These are phyloP conservation scores for Drosophila neocordata DNA, from an alignment of 1,140 invertebrate species.

Conservation along the genomic window DNA sequence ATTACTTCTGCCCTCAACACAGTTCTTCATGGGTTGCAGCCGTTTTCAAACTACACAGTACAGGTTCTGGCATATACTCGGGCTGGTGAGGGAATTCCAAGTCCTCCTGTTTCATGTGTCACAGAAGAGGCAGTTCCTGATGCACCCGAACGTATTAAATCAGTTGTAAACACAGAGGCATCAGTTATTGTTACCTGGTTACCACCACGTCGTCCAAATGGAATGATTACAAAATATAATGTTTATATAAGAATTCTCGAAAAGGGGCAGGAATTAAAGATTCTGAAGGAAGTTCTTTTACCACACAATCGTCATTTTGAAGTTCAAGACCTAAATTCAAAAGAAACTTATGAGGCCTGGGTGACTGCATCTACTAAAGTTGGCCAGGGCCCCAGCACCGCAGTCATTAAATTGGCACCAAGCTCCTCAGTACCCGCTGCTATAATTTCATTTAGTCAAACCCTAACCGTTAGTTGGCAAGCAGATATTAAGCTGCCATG, in stretches of 20 bases:
- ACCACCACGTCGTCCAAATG: slow-evolving; percentile 89
- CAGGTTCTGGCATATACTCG: slow-evolving; percentile 90
- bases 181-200: slow-evolving; percentile 91
- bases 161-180: slow-evolving; percentile 86
- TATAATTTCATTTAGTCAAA: slow-evolving; percentile 86
- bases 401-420: slow-evolving; percentile 84
- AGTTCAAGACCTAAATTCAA: slow-evolving; percentile 84
- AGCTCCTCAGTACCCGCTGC: slow-evolving; percentile 85
- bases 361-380: slow-evolving; percentile 86
- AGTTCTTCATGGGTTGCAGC: slow-evolving; percentile 86
- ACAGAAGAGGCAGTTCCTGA: slow-evolving; percentile 90
- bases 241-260: slow-evolving; percentile 87
- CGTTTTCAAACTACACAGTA: slow-evolving; percentile 91
- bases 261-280: slow-evolving; percentile 80
- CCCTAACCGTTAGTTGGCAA: slow-evolving; percentile 84
- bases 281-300: slow-evolving; percentile 70
- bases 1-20: slow-evolving; percentile 84
- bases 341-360: slow-evolving; percentile 87
- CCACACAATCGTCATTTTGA: slow-evolving; percentile 84
- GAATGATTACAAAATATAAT: slow-evolving; percentile 89
- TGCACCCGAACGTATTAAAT: slow-evolving; percentile 90
- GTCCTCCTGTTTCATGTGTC: slow-evolving; percentile 87
- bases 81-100: slow-evolving; percentile 89
- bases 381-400: slow-evolving; percentile 85
- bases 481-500: slow-evolving; percentile 85